Evolutionary conservation across 2,888 invertebrate genomes (phyloP).

Genomic region (Drosophila affinis): DNA sequence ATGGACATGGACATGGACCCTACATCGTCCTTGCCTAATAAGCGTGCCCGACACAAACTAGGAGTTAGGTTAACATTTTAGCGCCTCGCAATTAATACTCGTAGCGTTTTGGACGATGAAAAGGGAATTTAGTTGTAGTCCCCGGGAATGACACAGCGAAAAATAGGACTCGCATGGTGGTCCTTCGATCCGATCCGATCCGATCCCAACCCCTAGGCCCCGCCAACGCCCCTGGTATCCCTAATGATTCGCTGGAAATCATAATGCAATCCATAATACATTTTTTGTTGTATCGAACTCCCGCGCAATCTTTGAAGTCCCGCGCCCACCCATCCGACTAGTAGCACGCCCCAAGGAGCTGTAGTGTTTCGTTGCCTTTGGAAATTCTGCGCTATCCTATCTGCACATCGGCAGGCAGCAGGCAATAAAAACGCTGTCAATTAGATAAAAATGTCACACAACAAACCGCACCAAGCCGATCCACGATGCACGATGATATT

Average conservation of each 20-base stretch:
- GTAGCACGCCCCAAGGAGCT: constrained; percentile 74
- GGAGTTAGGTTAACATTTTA: constrained; percentile 65
- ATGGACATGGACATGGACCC: neutral
- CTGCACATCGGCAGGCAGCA: neutral
- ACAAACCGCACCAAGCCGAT: constrained; percentile 73
- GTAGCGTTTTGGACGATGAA: constrained; percentile 1
- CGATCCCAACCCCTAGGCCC: neutral
- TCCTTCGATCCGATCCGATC: constrained; percentile 26
- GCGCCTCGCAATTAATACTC: constrained; percentile 67
- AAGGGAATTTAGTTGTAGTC: constrained; percentile 64
- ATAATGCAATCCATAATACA: constrained; percentile 39
- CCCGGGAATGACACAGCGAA: constrained; percentile 56
- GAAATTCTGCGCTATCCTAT: constrained; percentile 43
- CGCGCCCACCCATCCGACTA: constrained; percentile 31
- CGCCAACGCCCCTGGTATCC: constrained; percentile 29
- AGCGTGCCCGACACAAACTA: constrained; percentile 72
- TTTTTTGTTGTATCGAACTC: neutral
- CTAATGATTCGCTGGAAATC: constrained; percentile 69
- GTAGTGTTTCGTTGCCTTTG: neutral
- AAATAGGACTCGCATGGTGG: constrained; percentile 51
- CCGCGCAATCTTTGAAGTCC: constrained; percentile 58
- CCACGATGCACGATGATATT: constrained; percentile 55
- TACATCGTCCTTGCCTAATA: constrained; percentile 59
- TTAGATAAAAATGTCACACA: constrained; percentile 84
- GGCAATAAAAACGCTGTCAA: constrained; percentile 77